Conservation (phyloP, 2,797 vertebrate genomes). For the Pseudotriccus pelzelni region DNA sequence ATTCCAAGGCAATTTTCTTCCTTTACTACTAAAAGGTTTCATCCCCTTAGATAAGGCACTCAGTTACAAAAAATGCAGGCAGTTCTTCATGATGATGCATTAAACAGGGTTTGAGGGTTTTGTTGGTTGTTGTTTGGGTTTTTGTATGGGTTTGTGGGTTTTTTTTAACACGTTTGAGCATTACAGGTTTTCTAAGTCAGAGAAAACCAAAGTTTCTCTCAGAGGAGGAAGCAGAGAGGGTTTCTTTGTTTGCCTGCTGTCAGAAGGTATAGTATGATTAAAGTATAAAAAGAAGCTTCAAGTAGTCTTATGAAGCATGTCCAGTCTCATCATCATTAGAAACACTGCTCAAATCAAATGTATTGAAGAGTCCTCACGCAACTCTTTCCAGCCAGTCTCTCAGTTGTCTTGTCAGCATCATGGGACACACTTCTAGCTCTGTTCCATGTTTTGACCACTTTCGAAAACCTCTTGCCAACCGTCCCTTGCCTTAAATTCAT, state of each 20-base stretch:
- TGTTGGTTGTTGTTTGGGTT: background rate
- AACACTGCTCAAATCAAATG: background rate
- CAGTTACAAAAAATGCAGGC: background rate
- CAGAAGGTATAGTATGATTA: background rate
- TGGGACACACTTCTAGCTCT: background rate
- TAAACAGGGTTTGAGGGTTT: background rate
- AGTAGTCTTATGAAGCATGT: background rate
- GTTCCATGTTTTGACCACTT: background rate
- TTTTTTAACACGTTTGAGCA: background rate
- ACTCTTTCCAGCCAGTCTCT: constrained; percentile 8
- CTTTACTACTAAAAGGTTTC: background rate
- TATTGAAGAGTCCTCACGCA: background rate
- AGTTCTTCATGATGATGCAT: background rate
- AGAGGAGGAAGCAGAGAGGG: background rate
- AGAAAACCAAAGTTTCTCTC: background rate
- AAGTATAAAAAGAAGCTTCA: background rate
- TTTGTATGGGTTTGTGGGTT: background rate
- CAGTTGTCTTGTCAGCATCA: background rate
- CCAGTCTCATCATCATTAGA: constrained; percentile 35
- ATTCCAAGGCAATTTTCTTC: background rate
- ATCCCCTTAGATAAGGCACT: background rate
- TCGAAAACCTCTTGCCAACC: background rate
- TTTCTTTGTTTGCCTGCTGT: background rate
- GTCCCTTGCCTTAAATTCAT: background rate
- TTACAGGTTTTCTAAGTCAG: background rate